Base-by-base conservation (phyloP, 2,888 invertebrate genomes). In the Thumatha senex region DNA sequence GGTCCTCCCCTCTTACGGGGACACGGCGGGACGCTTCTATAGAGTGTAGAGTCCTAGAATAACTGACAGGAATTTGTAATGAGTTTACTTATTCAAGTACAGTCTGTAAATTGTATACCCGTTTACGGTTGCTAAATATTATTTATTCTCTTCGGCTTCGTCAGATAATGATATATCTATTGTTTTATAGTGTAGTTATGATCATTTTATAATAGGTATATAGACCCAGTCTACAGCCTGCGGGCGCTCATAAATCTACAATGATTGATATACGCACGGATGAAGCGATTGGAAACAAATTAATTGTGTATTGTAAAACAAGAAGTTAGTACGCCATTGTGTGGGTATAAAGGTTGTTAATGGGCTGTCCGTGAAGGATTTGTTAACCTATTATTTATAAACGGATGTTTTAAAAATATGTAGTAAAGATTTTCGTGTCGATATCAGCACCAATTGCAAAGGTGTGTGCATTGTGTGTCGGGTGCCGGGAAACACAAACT, bases 261-360 rank as follows among this genome's bases (percentile, higher is more conserved):
- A 56, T 71, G 67, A 73, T 72, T 71, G 64, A 73, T 72, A 64
- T 49, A 54, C 63, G 63, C 63, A 70, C 64, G 48, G 15, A 34
- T 34, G 12, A 43, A 18, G 12, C 33, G 15, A 34, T 18, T 11
- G 11, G 15, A 46, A 36, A 24, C 24, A 24, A 9, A 41, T 48
- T 48, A 41, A 41, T 36, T 35, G 9, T 41, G 35, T 14, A 24
- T 48, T 35, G 36, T 18, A 48, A 43, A 41, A 30, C 24, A 12
- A 15, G n/a, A 41, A 12, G 45, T 46, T 48, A 38, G 24, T 35
- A 7, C 24, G 42, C 43, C 12, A 41, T 46, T 40, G 39, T 15
- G 15, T 18, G 12, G 9, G n/a, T 34, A 12, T 15, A 42, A 18
- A 33, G 33, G 3, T n/a, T 18, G 33, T n/a, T n/a, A 30, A 15